Evolutionary conservation across 1,140 invertebrate species (phyloP), one percentile per base, ranked within the genome.

Genomic region (Drosophila virilis): DNA sequence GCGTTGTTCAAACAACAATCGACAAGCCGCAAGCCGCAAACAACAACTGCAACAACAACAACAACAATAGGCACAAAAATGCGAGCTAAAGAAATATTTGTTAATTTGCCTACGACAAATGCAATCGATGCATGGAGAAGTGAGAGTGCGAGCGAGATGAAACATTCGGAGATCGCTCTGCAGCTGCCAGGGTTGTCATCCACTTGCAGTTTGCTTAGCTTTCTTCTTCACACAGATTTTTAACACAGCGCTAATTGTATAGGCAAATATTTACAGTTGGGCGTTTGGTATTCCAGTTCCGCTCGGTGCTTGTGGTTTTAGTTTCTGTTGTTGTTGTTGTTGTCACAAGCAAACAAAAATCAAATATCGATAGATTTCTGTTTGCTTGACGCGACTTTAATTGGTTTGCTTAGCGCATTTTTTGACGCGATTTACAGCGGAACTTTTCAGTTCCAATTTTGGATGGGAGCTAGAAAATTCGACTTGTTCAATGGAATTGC

Each of bases 191-290:
- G 33, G 62, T 61, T 78, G 57, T 61, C 55, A 68, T 52, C 38
- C 40, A 38, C 52, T 28, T 10, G 17, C n/a, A 15, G 62, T 48
- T 69, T 51, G 17, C 50, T 15, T 58, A 52, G 78, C 82, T 79
- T 79, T 68, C 76, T 79, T 77, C 33, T 42, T 45, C 32, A 46
- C 54, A 37, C 13, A 12, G 32, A 43, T 52, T 72, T 79, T 89
- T 78, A 68, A 84, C 80, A 72, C 80, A 52, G 43, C 85, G 84
- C 84, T 88, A 88, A 88, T 88, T 88, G 84, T 67, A 74, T 48
- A 45, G 67, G 61, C 67, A 90, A 88, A 88, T 89, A 89, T 80
- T 89, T 77, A 62, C 70, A 62, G 66, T 74, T 60, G 45, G 67
- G 61, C 48, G 71, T 54, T 67, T 59, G 51, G 69, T 12, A 28